Conservation (phyloP, 2,797 vertebrate genomes). For the Channa striata region DNA sequence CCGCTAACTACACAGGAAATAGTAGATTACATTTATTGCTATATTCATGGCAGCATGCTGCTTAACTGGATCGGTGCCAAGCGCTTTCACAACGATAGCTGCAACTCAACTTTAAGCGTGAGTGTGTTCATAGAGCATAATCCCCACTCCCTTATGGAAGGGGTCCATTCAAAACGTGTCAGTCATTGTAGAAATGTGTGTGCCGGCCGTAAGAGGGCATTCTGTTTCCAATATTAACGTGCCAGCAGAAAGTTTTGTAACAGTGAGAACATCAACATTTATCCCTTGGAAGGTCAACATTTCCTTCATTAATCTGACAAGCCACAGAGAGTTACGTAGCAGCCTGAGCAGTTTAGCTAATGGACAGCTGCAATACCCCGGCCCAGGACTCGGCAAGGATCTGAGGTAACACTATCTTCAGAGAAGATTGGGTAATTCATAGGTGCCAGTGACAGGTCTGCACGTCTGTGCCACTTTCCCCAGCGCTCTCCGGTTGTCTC, state of each 20-base stretch:
- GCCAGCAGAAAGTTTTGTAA: slow-evolving; percentile 69
- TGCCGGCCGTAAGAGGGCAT: slow-evolving; percentile 56
- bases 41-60: slow-evolving; percentile 50
- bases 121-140: slow-evolving; percentile 49
- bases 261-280: slow-evolving; percentile 81
- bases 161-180: slow-evolving; percentile 56
- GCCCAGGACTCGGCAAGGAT: slow-evolving; percentile 67
- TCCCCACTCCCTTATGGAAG: slow-evolving; percentile 31
- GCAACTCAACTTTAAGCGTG: slow-evolving; percentile 53
- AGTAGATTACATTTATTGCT: slow-evolving; percentile 62
- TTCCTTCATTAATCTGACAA: slow-evolving; percentile 82
- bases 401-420: slow-evolving; percentile 82
- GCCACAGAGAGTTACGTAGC: slow-evolving; percentile 70
- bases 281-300: slow-evolving; percentile 80
- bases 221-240: slow-evolving; percentile 60
- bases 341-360: slow-evolving; percentile 75
- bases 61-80: slow-evolving; percentile 53
- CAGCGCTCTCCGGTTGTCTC: slow-evolving; percentile 81
- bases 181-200: slow-evolving; percentile 50
- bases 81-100: slow-evolving; percentile 65
- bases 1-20: slow-evolving; percentile 61
- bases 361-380: slow-evolving; percentile 79
- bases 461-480: slow-evolving; percentile 82
- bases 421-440: slow-evolving; percentile 84
- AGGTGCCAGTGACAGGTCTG: slow-evolving; percentile 85